Percentiles rank a stretch among this genome's conserved stretches.
These are phyloP conservation scores for Lycodopsis pacificus DNA, from an alignment of 2,797 vertebrate genomes.

Conservation along the genomic window DNA sequence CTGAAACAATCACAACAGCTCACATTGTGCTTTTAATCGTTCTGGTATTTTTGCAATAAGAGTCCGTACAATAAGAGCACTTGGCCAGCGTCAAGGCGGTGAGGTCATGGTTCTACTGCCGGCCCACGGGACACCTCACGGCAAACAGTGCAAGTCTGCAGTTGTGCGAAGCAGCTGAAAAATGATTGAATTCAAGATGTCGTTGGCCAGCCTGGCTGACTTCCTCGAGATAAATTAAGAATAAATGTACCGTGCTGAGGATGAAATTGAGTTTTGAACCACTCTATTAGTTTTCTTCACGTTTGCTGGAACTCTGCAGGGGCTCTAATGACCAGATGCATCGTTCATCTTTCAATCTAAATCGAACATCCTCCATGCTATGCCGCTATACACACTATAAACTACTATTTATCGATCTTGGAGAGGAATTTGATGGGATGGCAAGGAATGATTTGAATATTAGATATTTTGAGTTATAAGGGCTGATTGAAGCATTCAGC, in stretches of 20 bases:
- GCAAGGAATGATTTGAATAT: background rate
- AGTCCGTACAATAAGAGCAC: background rate
- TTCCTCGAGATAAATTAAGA: slow-evolving; percentile 19
- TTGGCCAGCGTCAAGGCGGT: slow-evolving; percentile 7
- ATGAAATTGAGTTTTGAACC: slow-evolving; percentile 26
- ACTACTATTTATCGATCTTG: slow-evolving; percentile 1
- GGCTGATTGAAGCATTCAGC: background rate
- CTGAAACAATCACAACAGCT: slow-evolving; percentile 10
- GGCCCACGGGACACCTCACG: background rate
- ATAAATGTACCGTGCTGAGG: slow-evolving; percentile 8
- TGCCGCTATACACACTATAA: background rate
- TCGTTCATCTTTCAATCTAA: slow-evolving; percentile 16
- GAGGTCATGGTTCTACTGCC: background rate
- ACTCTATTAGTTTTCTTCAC: slow-evolving; percentile 16
- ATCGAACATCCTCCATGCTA: background rate
- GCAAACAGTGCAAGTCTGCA: background rate
- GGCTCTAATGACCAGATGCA: background rate
- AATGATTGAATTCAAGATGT: slow-evolving; percentile 12
- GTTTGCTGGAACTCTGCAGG: slow-evolving; percentile 13
- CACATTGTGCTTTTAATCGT: slow-evolving; percentile 6
- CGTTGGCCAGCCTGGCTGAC: background rate
- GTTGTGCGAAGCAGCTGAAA: background rate
- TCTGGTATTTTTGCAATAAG: background rate
- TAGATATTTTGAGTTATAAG: background rate
- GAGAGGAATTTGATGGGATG: background rate